Evolutionary conservation across 2,113 vertebrate species (phyloP).

Genomic region (Amphiprion percula): DNA sequence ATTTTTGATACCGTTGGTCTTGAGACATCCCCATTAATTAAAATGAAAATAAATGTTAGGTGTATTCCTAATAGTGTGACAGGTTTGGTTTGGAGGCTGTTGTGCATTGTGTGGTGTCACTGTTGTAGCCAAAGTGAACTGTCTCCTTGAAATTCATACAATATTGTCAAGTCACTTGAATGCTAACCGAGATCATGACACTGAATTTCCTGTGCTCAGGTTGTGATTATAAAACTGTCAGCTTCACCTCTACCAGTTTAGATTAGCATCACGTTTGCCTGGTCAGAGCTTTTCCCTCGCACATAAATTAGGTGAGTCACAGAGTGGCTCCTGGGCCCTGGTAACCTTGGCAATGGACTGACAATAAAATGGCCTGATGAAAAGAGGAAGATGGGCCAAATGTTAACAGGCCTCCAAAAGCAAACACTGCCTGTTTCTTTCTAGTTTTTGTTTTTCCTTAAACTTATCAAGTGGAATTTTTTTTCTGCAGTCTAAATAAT

Average conservation of each 20-base stretch:
- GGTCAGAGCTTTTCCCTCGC: slow-evolving; percentile 27
- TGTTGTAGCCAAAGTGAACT: too few relatives aligned
- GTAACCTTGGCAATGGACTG: slow-evolving; percentile 65
- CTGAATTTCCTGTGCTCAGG: background rate
- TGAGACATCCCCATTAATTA: too few relatives aligned
- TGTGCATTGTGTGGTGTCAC: too few relatives aligned
- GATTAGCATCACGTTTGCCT: slow-evolving; percentile 29
- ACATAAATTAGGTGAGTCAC: slow-evolving; percentile 60
- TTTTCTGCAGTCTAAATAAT: background rate
- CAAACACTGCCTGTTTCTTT: slow-evolving; percentile 16
- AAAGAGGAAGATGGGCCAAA: slow-evolving; percentile 54
- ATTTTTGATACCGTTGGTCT: too few relatives aligned
- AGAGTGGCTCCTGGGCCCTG: slow-evolving; percentile 46
- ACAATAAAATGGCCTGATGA: slow-evolving; percentile 57
- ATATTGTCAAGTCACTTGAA: background rate
- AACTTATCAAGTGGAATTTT: background rate
- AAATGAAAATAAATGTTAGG: too few relatives aligned
- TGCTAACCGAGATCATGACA: background rate
- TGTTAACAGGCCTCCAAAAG: slow-evolving; percentile 49
- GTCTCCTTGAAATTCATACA: too few relatives aligned
- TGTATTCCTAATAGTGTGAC: too few relatives aligned
- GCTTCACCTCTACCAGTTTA: slow-evolving; percentile 28
- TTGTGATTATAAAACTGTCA: background rate
- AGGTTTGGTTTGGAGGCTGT: too few relatives aligned
- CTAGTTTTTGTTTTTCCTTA: background rate